Base-by-base conservation (phyloP, 2,888 invertebrate species). In the Hydraecia micacea region DNA sequence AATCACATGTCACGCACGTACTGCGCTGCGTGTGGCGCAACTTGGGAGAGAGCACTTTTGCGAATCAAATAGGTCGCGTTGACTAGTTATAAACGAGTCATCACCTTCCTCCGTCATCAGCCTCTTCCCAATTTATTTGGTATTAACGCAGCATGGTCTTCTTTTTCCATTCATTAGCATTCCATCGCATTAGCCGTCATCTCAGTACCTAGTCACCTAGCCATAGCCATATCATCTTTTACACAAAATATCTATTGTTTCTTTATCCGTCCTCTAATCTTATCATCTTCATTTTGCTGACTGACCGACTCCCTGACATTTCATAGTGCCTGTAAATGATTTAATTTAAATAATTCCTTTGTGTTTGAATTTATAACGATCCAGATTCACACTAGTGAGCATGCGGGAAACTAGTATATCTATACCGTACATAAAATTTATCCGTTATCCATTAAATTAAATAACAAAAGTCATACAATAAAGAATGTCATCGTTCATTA, bases 31-130 rank as follows among this genome's bases (percentile, higher is more conserved):
- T 82, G 77, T 28, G 83, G 71, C 58, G 13, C 62, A 71, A 68
- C 77, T 68, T 82, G 83, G 72, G 83, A 78, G 81, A 83, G 78
- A 77, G 58, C 25, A 82, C 9, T 72, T 52, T 72, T 69, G 62
- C 62, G 15, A 78, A 75, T 46, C 1, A 81, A 70, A 52, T 76
- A 28, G 49, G 58, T n/a, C 32, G 46, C 15, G 9, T 58, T 75
- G 11, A 75, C 49, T 60, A 63, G 21, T n/a, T n/a, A n/a, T 32
- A 7, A 18, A 55, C 49, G 73, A 39, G 9, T 13, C 49, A 49
- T 60, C 5, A 2, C 5, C 5, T 52, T 39, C 25, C 18, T 58
- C 5, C 11, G n/a, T 58, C 55, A n/a, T 55, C 55, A 28, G 8
- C 5, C 39, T 28, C 25, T 28, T 13, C 18, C 28, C 36, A 55